Conservation (phyloP, 2,113 vertebrate species). For the Pluvianellus socialis region DNA sequence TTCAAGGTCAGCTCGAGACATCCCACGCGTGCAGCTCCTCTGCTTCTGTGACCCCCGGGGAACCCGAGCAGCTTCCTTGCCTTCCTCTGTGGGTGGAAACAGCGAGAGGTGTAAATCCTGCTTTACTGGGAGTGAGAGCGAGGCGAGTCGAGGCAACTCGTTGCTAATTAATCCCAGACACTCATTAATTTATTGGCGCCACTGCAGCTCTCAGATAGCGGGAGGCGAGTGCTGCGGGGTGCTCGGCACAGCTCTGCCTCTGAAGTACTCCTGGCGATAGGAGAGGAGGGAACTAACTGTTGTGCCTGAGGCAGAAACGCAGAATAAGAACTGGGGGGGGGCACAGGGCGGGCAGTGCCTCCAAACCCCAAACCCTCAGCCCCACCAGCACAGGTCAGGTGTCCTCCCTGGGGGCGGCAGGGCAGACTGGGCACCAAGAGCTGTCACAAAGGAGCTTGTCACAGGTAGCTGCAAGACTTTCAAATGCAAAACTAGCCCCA, state of each 20-base stretch:
- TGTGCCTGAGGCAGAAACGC: not conserved
- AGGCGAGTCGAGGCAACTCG: constrained; percentile 15
- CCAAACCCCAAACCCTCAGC: not conserved
- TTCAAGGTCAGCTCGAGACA: constrained; percentile 78
- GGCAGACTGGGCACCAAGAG: not conserved
- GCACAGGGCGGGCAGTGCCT: rapidly evolving
- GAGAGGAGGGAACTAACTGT: not conserved
- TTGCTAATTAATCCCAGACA: constrained; percentile 65
- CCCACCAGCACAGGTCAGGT: not conserved
- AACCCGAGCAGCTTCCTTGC: rapidly evolving
- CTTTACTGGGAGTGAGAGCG: not conserved
- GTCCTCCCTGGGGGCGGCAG: not conserved
- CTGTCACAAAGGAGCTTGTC: not conserved
- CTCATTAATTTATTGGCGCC: constrained; percentile 60
- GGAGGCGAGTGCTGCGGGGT: not conserved
- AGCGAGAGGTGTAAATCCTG: constrained; percentile 13
- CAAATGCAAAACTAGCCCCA: not conserved
- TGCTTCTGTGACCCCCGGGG: not conserved
- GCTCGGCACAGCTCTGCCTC: not conserved
- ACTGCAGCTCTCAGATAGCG: not conserved
- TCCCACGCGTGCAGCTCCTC: not conserved
- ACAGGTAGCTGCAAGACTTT: not conserved
- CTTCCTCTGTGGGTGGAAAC: constrained; percentile 30
- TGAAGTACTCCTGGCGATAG: rapidly evolving
- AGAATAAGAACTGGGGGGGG: not conserved